These are phyloP conservation scores for Mycetomoellerius zeteki DNA, from an alignment of 1,140 invertebrate species.

Conservation along the genomic window DNA sequence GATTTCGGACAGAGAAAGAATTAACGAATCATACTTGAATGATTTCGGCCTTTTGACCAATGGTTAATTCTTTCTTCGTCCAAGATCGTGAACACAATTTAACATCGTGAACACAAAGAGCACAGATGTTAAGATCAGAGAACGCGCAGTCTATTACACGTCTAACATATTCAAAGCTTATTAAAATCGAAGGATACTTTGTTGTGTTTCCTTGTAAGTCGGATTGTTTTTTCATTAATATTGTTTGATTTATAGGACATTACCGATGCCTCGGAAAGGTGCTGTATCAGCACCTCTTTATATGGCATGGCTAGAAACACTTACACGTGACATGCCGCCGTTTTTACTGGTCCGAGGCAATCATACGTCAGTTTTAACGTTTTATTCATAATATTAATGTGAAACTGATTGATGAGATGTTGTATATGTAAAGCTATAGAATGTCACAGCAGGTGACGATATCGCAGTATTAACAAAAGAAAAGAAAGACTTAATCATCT, in stretches of 20 bases:
- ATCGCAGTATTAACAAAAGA: conserved; percentile 55
- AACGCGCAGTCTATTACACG: too few relatives aligned
- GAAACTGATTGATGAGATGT: background rate
- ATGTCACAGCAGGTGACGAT: background rate
- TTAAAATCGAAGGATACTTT: too few relatives aligned
- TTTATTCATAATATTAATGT: conserved; percentile 93
- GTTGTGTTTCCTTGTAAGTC: background rate
- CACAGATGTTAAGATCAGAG: too few relatives aligned
- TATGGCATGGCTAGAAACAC: conserved; percentile 96
- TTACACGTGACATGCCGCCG: conserved; percentile 96
- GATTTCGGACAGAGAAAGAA: too few relatives aligned
- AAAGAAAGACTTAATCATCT: conserved; percentile 64
- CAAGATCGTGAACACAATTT: too few relatives aligned
- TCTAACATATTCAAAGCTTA: too few relatives aligned
- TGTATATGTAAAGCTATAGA: background rate
- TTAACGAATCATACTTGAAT: too few relatives aligned
- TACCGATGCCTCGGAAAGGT: conserved; percentile 97
- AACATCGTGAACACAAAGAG: too few relatives aligned
- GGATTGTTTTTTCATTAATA: conserved; percentile 16
- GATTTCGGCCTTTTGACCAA: too few relatives aligned
- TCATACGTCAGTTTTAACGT: conserved; percentile 98
- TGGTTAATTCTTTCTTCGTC: too few relatives aligned
- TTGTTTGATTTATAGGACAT: conserved; percentile 89
- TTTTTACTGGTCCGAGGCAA: conserved; percentile 97
- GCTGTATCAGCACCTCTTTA: conserved; percentile 96